A percentile compares a stretch with the other conserved stretches of the same genome.
phyloP scores from a whole-genome alignment of 30 jellyfish, hydroid and myxozoan genomes.

The Cassiopea andromeda region DNA sequence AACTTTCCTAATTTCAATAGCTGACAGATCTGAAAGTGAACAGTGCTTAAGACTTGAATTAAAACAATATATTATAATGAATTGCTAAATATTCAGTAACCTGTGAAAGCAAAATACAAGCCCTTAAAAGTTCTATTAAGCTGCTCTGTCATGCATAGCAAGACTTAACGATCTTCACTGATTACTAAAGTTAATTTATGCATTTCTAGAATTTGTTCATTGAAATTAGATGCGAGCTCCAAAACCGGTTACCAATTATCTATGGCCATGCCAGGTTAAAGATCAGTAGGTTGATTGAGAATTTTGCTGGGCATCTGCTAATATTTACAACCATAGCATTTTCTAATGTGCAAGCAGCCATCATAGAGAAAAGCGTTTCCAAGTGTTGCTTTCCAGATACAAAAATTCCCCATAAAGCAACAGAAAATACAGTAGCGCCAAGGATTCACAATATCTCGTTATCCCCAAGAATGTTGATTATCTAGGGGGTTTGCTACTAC shows the following conservation, averaged over 20 bases:
- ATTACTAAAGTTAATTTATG: not conserved
- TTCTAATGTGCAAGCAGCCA: not conserved
- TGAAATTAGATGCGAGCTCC: conserved; percentile 19
- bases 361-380: no score
- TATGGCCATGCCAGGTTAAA: conserved; percentile 46
- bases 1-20: no score
- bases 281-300: conserved; percentile 34
- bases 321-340: not conserved
- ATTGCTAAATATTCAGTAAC: no score
- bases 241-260: conserved; percentile 52
- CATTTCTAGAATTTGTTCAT: conserved; percentile 9
- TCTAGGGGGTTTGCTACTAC: no score
- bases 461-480: no score
- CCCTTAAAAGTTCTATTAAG: not conserved
- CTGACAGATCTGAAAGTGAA: no score
- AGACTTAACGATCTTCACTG: not conserved
- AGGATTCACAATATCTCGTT: no score
- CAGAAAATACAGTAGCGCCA: no score
- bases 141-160: not conserved
- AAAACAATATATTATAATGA: no score
- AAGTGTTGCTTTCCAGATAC: no score
- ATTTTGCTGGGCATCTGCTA: conserved; percentile 23
- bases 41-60: no score
- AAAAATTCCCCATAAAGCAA: no score
- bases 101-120: not conserved